Conservation (phyloP, 2,888 invertebrate genomes). For the Tribolium freemani region DNA sequence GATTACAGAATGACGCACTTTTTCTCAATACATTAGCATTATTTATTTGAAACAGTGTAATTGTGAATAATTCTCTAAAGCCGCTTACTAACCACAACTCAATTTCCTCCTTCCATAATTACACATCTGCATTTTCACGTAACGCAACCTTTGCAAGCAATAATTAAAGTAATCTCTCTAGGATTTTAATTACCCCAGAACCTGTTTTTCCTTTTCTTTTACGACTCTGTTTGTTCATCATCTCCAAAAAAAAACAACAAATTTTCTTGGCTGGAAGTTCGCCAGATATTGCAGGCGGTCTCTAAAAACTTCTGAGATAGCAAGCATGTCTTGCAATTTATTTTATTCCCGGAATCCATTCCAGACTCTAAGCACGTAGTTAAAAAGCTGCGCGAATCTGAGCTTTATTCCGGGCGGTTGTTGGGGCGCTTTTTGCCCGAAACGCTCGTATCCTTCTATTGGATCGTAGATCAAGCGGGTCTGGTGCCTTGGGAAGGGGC, state of each 20-base stretch:
- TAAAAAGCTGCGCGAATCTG: slow-evolving; percentile 43
- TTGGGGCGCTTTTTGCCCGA: slow-evolving; percentile 49
- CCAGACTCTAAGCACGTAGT: slow-evolving; percentile 65
- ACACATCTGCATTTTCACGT: too few species aligned
- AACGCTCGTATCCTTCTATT: slow-evolving; percentile 52
- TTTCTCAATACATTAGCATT: not conserved
- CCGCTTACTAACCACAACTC: too few species aligned
- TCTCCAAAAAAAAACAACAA: slow-evolving; percentile 22
- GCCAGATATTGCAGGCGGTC: slow-evolving; percentile 48
- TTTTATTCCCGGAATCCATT: slow-evolving; percentile 68
- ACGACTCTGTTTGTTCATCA: slow-evolving; percentile 8
- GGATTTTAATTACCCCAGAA: not conserved
- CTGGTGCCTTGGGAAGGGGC: slow-evolving; percentile 48
- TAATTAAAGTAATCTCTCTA: not conserved
- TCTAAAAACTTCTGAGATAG: slow-evolving; percentile 60
- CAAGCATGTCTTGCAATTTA: slow-evolving; percentile 66
- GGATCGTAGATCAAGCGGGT: slow-evolving; percentile 63
- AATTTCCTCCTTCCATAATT: too few species aligned
- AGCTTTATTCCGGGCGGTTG: slow-evolving; percentile 24
- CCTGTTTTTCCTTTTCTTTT: not conserved
- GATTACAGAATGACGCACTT: not conserved
- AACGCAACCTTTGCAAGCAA: not conserved
- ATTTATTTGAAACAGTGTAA: not conserved
- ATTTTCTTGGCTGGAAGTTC: slow-evolving; percentile 34
- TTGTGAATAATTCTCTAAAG: too few species aligned